Percentiles rank a stretch among this genome's conserved stretches.
These are phyloP conservation scores for Cyclargus thomasi DNA, from an alignment of 1,140 invertebrate species.

Conservation along the genomic window DNA sequence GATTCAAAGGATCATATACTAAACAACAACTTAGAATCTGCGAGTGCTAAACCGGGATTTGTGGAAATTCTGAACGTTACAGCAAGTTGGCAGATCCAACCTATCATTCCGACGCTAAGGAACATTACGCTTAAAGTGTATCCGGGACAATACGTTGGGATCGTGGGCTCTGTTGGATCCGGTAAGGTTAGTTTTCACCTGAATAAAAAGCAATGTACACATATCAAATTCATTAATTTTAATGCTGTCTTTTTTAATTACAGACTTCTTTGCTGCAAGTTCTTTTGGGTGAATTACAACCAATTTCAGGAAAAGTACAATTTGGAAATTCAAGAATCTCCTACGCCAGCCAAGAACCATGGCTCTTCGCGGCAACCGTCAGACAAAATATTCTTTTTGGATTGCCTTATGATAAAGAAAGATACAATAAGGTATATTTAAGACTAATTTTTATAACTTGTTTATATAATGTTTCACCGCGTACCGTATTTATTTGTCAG, in stretches of 20 bases:
- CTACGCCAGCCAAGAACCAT: conserved; percentile 86
- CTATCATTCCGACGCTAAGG: conserved; percentile 77
- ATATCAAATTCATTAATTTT: not conserved
- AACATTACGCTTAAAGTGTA: conserved; percentile 78
- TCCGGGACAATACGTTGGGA: conserved; percentile 80
- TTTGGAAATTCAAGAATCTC: conserved; percentile 78
- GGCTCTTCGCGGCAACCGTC: conserved; percentile 82
- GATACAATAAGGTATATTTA: conserved; percentile 78
- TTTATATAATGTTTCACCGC: no score
- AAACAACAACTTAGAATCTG: conserved; percentile 27
- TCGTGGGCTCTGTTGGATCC: conserved; percentile 86
- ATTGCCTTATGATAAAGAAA: conserved; percentile 76
- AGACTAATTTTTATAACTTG: no score
- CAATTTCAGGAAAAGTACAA: conserved; percentile 77
- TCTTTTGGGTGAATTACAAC: conserved; percentile 82
- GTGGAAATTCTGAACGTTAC: conserved; percentile 73
- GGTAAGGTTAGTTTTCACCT: conserved; percentile 86
- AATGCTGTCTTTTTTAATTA: conserved; percentile 14
- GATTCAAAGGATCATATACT: conserved; percentile 37
- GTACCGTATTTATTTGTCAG: no score
- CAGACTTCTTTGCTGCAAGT: conserved; percentile 86
- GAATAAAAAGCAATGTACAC: no score
- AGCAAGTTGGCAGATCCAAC: conserved; percentile 78
- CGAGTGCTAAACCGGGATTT: conserved; percentile 41
- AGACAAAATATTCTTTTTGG: conserved; percentile 90